Evolutionary conservation across 2,113 vertebrate species (phyloP).

Genomic region (Sialia sialis): DNA sequence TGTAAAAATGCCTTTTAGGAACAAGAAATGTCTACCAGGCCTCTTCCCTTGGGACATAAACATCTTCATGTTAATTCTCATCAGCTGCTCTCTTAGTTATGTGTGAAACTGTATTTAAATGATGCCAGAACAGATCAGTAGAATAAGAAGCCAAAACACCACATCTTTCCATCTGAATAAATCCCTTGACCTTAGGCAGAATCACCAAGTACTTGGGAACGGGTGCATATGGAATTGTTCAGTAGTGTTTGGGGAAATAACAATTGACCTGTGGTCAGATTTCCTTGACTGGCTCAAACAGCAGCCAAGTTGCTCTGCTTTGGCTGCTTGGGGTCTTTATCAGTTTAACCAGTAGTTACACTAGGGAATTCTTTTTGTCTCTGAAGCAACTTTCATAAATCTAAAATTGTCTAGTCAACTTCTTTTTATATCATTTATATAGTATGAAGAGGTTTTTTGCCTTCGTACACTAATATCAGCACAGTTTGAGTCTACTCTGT

Average conservation of each 20-base stretch:
- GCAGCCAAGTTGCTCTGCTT: neutral
- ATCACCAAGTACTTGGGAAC: neutral
- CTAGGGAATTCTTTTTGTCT: neutral
- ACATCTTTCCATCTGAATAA: neutral
- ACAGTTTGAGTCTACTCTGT: neutral
- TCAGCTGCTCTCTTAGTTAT: neutral
- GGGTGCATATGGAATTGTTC: neutral
- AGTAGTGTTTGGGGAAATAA: neutral
- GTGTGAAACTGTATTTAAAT: neutral
- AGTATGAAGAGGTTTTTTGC: neutral
- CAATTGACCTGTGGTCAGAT: neutral
- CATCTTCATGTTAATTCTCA: neutral
- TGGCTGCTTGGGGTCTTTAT: neutral
- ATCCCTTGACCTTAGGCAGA: neutral
- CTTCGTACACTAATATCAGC: neutral
- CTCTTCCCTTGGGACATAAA: neutral
- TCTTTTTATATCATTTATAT: neutral
- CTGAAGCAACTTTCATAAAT: neutral
- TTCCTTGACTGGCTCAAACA: neutral
- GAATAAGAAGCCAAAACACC: neutral
- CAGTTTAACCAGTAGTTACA: neutral
- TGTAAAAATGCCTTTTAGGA: slow-evolving; percentile 5
- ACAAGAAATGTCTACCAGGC: neutral
- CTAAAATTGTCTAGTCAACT: neutral
- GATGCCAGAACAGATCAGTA: neutral